phyloP scores from a whole-genome alignment of 2,888 invertebrate genomes.

The Leucozona laternaria region DNA sequence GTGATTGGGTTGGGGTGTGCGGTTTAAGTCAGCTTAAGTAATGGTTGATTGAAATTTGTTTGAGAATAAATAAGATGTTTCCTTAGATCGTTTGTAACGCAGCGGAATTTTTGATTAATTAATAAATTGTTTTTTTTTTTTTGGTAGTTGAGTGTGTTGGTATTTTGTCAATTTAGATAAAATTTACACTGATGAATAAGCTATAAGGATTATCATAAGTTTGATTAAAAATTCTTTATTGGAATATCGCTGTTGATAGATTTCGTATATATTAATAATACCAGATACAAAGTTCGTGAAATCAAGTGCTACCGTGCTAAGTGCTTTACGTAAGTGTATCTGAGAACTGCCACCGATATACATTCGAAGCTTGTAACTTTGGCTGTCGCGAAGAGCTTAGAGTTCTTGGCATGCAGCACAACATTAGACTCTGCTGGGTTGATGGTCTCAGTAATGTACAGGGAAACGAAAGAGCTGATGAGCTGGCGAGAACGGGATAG shows the following conservation, averaged over 20 bases:
- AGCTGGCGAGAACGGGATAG: no score
- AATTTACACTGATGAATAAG: neutral
- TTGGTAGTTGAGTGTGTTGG: neutral
- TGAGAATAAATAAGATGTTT: constrained; percentile 49
- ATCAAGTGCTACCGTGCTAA: no score
- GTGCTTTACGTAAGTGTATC: no score
- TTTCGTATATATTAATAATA: neutral
- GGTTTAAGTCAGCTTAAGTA: constrained; percentile 36
- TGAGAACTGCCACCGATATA: no score
- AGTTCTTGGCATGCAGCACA: no score
- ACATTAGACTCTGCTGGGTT: no score
- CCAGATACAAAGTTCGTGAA: no score
- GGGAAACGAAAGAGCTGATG: no score
- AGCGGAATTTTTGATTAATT: constrained; percentile 8
- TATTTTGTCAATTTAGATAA: neutral
- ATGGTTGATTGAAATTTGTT: constrained; percentile 46
- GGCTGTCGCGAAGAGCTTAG: no score
- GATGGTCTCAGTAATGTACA: no score
- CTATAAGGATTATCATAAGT: neutral
- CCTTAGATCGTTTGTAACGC: neutral
- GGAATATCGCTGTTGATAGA: neutral
- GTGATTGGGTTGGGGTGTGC: neutral
- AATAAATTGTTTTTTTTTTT: neutral
- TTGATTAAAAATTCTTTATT: constrained; percentile 1
- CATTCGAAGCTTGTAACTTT: no score